Conservation (phyloP, 2,113 vertebrate genomes). For the Podilymbus podiceps region DNA sequence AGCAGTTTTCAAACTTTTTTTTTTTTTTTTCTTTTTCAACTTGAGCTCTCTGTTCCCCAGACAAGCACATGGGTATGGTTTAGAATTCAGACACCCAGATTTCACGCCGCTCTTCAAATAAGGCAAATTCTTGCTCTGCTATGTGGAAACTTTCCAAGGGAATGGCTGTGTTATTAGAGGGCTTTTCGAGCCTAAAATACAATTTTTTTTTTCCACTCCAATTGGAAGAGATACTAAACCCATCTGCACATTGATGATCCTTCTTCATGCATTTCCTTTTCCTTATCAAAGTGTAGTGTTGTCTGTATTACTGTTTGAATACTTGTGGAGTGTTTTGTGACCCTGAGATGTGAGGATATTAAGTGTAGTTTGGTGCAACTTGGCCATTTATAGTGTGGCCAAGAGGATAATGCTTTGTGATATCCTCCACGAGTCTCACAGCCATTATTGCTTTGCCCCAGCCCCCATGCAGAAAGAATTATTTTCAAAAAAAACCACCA, state of each 20-base stretch:
- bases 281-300: neutral
- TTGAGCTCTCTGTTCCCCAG: neutral
- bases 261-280: neutral
- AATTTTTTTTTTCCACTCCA: neutral
- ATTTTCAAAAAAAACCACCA: too few species aligned
- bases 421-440: neutral
- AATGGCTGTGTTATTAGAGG: neutral
- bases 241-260: neutral
- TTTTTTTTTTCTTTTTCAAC: neutral
- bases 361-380: neutral
- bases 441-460: neutral
- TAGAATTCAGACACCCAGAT: neutral
- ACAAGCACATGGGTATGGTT: neutral
- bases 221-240: neutral
- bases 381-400: neutral
- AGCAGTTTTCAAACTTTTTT: neutral
- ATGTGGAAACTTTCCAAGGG: rapidly evolving
- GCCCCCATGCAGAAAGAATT: neutral
- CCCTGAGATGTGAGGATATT: neutral
- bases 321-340: neutral
- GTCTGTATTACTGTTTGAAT: neutral
- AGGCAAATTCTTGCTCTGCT: neutral
- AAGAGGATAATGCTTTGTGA: neutral
- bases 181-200: neutral
- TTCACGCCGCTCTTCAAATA: neutral